Evolutionary conservation across 2,113 vertebrate species (phyloP).

Genomic region (Murina feae): DNA sequence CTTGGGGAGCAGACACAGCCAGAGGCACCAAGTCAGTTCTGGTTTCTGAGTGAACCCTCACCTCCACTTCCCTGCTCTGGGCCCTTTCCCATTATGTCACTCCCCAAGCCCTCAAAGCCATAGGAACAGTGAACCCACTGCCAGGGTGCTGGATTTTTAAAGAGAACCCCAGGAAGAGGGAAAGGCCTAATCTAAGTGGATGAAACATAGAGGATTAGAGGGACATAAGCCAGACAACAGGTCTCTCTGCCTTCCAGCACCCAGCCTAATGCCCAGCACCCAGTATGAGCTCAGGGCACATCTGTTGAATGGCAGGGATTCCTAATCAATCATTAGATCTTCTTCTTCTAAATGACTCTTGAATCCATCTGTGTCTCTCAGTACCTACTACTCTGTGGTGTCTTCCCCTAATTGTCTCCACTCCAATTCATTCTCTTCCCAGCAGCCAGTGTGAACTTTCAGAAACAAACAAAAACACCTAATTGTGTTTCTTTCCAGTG

Average conservation of each 20-base stretch:
- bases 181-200: background rate
- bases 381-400: background rate
- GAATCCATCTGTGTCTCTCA: background rate
- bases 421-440: background rate
- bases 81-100: background rate
- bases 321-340: background rate
- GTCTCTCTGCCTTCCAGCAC: background rate
- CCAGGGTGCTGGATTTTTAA: background rate
- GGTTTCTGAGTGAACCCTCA: background rate
- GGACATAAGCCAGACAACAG: background rate
- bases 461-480: background rate
- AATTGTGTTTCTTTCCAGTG: background rate
- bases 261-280: background rate
- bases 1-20: background rate
- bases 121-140: background rate
- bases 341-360: background rate
- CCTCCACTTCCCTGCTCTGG: background rate
- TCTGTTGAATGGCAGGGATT: background rate
- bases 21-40: background rate
- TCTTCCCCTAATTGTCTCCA: background rate
- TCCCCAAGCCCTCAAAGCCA: background rate
- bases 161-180: background rate
- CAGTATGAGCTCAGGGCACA: background rate
- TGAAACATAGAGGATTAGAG: background rate
- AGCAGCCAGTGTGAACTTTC: background rate